Evolutionary conservation across 1,140 invertebrate species (phyloP), one percentile per base, ranked within the genome.

Genomic region (Pachypeltis micranthus): DNA sequence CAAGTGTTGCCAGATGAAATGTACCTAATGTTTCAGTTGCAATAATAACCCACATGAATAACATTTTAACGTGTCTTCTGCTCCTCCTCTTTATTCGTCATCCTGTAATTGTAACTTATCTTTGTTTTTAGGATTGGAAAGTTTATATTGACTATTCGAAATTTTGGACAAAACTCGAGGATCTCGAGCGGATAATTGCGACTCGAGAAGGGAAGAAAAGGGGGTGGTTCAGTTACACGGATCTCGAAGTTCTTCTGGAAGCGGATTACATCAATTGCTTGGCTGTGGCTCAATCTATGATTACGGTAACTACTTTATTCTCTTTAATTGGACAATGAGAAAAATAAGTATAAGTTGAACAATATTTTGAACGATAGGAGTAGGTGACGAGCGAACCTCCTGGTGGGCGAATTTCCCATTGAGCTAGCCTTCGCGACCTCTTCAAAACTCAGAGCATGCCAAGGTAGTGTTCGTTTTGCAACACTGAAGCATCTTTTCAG

Each of bases 191-290:
- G 57, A 76, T 80, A 51, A 74, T 93, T 62, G 87, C 88, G 0
- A 74, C 83, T 59, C 79, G 79, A 63, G 84, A 93, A 76, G 87
- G 85, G 2, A 72, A 76, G 26, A 77, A 83, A 44, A 77, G 87
- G 26, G 90, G 90, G 0, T 93, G 87, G 85, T 87, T 90, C 69
- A 89, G 91, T 0, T 96, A 94, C 70, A 81, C 85, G 1, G 92
- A 95, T 76, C 72, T 94, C 24, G 74, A 79, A 63, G 80, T 80
- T 61, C 71, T 91, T 27, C 70, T 83, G 63, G n/a, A n/a, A n/a
- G n/a, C n/a, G n/a, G 77, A 83, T 47, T 75, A 74, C 39, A 71
- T 79, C 63, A 76, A 81, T 65, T 68, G 78, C 55, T 62, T 73
- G 25, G 69, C 76, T 23, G 66, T 87, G 24, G 74, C 79, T 44